phyloP scores from a whole-genome alignment of 2,888 invertebrate genomes.

The Acleris sparsana region DNA sequence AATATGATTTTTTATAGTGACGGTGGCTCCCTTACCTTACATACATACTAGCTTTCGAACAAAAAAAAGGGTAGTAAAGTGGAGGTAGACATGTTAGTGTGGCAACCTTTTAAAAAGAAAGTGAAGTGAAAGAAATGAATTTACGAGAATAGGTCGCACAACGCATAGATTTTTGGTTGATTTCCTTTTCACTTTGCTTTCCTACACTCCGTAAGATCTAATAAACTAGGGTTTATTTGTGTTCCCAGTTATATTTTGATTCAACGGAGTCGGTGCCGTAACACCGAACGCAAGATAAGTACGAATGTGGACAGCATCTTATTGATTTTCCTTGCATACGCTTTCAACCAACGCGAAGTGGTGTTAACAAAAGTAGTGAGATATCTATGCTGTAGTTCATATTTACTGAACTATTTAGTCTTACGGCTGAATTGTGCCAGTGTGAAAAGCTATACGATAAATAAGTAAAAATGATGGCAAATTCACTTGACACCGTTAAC shows the following conservation, averaged over 20 bases:
- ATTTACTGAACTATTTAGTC: slow-evolving; percentile 50
- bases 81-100: slow-evolving; percentile 40
- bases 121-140: slow-evolving; percentile 83
- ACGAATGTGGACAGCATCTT: slow-evolving; percentile 82
- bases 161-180: slow-evolving; percentile 84
- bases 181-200: slow-evolving; percentile 83
- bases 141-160: slow-evolving; percentile 83
- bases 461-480: slow-evolving; percentile 80
- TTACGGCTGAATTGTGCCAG: slow-evolving; percentile 46
- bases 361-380: slow-evolving; percentile 66
- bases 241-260: slow-evolving; percentile 75
- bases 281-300: slow-evolving; percentile 74
- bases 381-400: slow-evolving; percentile 66
- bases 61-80: slow-evolving; percentile 7
- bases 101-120: slow-evolving; percentile 81
- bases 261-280: slow-evolving; percentile 69
- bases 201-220: slow-evolving; percentile 78
- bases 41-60: neutral
- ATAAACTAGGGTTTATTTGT: slow-evolving; percentile 79
- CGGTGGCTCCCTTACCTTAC: slow-evolving; percentile 20
- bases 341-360: slow-evolving; percentile 83
- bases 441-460: slow-evolving; percentile 61
- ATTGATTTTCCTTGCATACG: slow-evolving; percentile 83
- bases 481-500: slow-evolving; percentile 79
- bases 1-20: slow-evolving; percentile 10